Base-by-base conservation (phyloP, 2,113 vertebrate genomes). In the Mungos mungo region DNA sequence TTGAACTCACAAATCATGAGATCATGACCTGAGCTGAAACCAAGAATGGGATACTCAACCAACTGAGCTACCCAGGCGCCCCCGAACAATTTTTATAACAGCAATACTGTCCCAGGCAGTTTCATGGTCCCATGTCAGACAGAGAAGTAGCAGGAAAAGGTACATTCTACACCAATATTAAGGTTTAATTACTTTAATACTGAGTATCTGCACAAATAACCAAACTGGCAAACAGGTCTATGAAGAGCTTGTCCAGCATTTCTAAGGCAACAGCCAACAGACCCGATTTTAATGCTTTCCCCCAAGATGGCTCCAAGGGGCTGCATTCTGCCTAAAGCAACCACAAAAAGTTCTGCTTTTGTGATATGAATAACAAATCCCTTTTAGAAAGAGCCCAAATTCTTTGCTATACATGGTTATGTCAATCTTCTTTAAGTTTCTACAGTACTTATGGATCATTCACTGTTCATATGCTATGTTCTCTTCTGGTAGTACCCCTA, bases 101-200 rank as follows among this genome's bases (percentile, higher is more conserved):
- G 13, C 14, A 88, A 68, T 52, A 60, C 6, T 88, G 27, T 84
- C 38, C 35, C 52, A 52, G 31, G n/a, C 29, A 88, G 35, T 76
- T 92, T 79, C 25, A 10, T n/a, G 68, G 31, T 63, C n/a, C 60
- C 7, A 92, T 4, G 72, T 69, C 9, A 84, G 12, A 52, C 9
- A 84, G 12, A 52, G n/a, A 89, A 87, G 12, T 29, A 96, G 66
- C 38, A 93, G 52, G 52, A 92, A 97, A 92, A 15, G 7, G 68
- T 41, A 93, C 7, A 68, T 47, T 83, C 35, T 72, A 86, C 7
- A 92, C 27, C 81, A 95, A 72, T 10, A 88, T 25, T 85, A 93
- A 81, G n/a, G 54, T 63, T 60, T 21, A 86, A 77, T 86, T 82
- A 94, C 89, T 95, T 80, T 82, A 76, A 96, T 66, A 87, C 13